Evolutionary conservation across 1,140 invertebrate genomes (phyloP), one percentile per base, ranked within the genome.

Genomic region (Drosophila baimaii): DNA sequence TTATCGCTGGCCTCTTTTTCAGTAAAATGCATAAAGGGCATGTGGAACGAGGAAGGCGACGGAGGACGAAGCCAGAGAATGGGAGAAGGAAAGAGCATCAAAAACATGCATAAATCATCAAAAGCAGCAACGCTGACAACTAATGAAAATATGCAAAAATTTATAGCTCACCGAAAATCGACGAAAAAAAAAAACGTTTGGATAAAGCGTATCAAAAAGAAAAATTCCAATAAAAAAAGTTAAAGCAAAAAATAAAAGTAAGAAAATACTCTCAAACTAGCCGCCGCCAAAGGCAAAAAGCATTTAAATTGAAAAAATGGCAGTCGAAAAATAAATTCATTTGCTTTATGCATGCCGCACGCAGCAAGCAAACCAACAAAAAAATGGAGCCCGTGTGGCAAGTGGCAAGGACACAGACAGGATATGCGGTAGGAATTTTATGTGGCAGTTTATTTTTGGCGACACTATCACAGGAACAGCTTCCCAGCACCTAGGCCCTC

Each of bases 21-120:
- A n/a, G 35, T 19, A 65, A 64, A 49, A 76, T 47, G 46, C 73
- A 61, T n/a, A 77, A 57, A 77, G 57, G 74, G 72, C 51, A 65
- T 52, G 29, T 33, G 33, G 27, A 41, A 49, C 17, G 68, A 47
- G 37, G 21, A 35, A n/a, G 51, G 51, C 13, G 19, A 21, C 27
- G 31, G 27, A 15, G 47, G 47, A 5, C 29, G 23, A 15, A 15
- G 6, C 8, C 8, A 23, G 51, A 21, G 49, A 52, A 52, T 33
- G 49, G 21, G 59, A 49, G 31, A 56, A 33, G 10, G 47, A 68
- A 41, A 33, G 75, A 77, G 73, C 79, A 77, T 79, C 77, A 84
- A 89, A 88, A 89, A 89, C 84, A 88, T 88, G 81, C 84, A 88
- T 88, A 88, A 88, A 88, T 88, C 84, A 88, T 88, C 81, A 88